phyloP scores from a whole-genome alignment of 2,797 vertebrate genomes.

The Argentina silus region DNA sequence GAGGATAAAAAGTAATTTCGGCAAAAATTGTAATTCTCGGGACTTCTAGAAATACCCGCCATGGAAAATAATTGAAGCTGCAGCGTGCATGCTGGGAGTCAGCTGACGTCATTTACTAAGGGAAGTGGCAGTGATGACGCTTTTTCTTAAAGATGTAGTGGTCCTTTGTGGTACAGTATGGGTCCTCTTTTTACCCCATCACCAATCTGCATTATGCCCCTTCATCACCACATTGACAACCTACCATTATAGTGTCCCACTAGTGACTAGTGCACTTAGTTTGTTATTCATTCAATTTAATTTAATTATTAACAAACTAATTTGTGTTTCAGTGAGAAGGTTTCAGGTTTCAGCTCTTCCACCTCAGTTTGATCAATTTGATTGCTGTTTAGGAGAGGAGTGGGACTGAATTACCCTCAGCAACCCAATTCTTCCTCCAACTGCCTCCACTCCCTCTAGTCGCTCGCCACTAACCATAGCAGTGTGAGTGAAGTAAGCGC shows the following conservation, averaged over 20 bases:
- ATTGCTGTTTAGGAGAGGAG: background rate
- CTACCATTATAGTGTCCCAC: no score
- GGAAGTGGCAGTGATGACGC: constrained; percentile 37
- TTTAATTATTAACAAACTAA: no score
- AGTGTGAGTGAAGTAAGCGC: background rate
- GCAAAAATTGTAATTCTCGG: constrained; percentile 17
- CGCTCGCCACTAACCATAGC: background rate
- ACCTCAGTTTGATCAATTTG: background rate
- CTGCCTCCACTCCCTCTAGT: background rate
- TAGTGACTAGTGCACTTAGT: no score
- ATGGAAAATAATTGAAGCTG: constrained; percentile 65
- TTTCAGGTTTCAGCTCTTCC: no score
- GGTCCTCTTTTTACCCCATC: background rate
- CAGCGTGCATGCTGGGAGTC: constrained; percentile 70
- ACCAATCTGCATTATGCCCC: no score
- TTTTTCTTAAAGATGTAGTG: constrained; percentile 63
- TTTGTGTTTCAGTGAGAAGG: no score
- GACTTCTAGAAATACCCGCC: constrained; percentile 73
- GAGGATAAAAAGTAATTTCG: background rate
- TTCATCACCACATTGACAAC: no score
- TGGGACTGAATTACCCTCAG: background rate
- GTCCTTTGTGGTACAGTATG: background rate
- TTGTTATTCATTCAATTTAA: no score
- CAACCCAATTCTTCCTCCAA: background rate
- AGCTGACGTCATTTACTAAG: constrained; percentile 54